Percentiles rank a stretch among this genome's conserved stretches.
Evolutionary conservation across 92 coral and sea anemone genomes (phyloP).

Genomic region (Zoanthus gigantus): DNA sequence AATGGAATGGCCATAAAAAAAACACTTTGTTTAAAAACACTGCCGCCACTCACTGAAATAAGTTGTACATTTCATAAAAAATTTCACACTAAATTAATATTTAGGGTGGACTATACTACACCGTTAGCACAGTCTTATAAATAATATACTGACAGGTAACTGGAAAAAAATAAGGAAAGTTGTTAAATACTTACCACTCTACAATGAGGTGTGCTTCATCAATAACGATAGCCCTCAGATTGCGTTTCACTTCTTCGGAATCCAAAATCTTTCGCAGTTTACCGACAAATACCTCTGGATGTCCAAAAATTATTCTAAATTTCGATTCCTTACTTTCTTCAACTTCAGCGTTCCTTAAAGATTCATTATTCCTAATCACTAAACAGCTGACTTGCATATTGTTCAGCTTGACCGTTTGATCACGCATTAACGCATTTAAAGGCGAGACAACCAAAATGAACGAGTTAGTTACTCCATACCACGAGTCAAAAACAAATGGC

Average conservation of each 20-base stretch:
- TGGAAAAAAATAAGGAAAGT: background rate
- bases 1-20: no score
- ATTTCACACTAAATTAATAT: no score
- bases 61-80: no score
- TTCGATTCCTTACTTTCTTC: background rate
- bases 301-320: background rate
- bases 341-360: background rate
- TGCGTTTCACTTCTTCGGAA: conserved; percentile 12
- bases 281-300: background rate
- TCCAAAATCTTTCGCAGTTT: background rate
- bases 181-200: background rate
- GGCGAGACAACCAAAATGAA: conserved; percentile 1
- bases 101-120: no score
- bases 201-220: background rate
- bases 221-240: conserved; percentile 11
- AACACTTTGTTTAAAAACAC: no score
- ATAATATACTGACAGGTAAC: background rate
- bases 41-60: no score
- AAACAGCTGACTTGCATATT: conserved; percentile 7
- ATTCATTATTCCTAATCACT: conserved; percentile 11
- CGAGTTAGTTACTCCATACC: background rate
- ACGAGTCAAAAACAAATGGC: background rate
- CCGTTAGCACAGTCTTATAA: no score
- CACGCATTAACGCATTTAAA: background rate
- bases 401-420: conserved; percentile 10